Conservation (phyloP, 2,797 vertebrate genomes). For the Syncerus caffer region DNA sequence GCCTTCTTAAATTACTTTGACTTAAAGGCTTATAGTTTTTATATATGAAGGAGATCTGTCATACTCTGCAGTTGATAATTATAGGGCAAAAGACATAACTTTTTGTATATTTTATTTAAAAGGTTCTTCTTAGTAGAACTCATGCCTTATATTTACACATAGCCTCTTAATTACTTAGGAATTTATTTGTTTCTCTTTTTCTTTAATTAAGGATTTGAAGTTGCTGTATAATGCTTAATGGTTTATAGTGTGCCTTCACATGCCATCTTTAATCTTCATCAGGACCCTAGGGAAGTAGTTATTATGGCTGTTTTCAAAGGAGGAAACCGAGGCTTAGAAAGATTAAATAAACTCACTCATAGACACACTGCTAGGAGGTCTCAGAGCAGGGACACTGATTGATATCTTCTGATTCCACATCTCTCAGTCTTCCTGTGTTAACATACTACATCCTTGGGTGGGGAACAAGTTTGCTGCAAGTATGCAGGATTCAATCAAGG, state of each 20-base stretch:
- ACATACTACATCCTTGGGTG: not conserved
- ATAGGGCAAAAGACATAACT: slow-evolving; percentile 44
- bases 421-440: not conserved
- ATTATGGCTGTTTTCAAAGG: slow-evolving; percentile 31
- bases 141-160: slow-evolving; percentile 24
- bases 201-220: slow-evolving; percentile 42
- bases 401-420: not conserved
- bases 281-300: not conserved
- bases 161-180: slow-evolving; percentile 23
- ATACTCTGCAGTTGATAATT: slow-evolving; percentile 55
- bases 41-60: slow-evolving; percentile 48
- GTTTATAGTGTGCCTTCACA: not conserved
- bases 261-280: slow-evolving; percentile 21
- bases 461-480: not conserved
- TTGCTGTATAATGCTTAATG: slow-evolving; percentile 4
- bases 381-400: not conserved
- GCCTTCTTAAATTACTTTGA: slow-evolving; percentile 52
- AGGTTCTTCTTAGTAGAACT: slow-evolving; percentile 25
- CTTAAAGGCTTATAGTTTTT: slow-evolving; percentile 59
- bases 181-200: slow-evolving; percentile 24
- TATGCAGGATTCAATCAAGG: not conserved
- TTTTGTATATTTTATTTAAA: slow-evolving; percentile 53
- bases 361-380: not conserved
- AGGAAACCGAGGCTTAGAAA: slow-evolving; percentile 14
- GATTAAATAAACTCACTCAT: not conserved